These are phyloP conservation scores for Myrmecobius fasciatus DNA, from an alignment of 2,113 vertebrate genomes.

Conservation along the genomic window DNA sequence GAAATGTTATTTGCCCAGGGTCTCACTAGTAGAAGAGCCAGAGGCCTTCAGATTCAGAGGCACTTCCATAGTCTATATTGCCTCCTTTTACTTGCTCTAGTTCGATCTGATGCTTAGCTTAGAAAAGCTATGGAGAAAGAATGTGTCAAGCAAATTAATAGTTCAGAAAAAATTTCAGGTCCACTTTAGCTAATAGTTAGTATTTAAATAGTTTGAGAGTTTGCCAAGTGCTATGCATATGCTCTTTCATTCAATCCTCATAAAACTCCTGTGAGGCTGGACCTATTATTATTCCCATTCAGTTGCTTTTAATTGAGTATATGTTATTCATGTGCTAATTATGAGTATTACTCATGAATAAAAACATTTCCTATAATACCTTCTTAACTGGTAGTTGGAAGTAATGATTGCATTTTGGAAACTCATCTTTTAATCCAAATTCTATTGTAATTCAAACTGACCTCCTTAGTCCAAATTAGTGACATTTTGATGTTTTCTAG, in stretches of 20 bases:
- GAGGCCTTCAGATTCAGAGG: background rate
- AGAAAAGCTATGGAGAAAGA: background rate
- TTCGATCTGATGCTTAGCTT: background rate
- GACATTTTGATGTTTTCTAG: background rate
- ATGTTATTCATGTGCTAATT: background rate
- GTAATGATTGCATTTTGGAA: background rate
- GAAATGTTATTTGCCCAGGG: background rate
- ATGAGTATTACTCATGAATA: background rate
- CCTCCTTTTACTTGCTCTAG: background rate
- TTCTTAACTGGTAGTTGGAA: background rate
- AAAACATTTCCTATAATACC: background rate
- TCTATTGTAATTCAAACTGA: background rate
- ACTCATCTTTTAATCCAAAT: background rate
- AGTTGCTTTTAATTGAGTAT: background rate
- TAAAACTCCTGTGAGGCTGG: background rate
- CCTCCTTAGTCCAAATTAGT: background rate
- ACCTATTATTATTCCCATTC: background rate
- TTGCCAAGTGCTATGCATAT: background rate
- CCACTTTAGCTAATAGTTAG: background rate
- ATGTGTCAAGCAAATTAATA: constrained; percentile 27
- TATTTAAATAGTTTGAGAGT: background rate
- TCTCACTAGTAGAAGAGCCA: background rate
- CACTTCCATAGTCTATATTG: background rate
- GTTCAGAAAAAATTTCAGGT: constrained; percentile 24
- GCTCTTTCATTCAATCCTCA: background rate